Evolutionary conservation across 1,140 invertebrate genomes (phyloP).

Genomic region (Patella vulgata): DNA sequence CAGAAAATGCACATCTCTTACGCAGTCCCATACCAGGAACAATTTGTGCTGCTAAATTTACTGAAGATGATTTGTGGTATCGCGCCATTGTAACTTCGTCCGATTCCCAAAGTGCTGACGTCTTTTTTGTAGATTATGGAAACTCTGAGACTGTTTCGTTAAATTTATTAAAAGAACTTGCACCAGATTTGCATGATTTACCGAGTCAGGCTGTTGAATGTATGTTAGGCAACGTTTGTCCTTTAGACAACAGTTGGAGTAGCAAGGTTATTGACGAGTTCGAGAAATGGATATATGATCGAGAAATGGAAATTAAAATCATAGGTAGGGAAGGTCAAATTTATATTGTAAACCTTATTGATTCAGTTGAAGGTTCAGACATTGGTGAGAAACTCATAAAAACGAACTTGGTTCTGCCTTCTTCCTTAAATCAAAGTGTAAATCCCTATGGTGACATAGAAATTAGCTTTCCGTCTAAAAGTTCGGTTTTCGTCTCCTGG

Average conservation of each 20-base stretch:
- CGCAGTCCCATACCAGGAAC: slow-evolving; percentile 27
- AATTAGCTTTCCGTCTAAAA: background rate
- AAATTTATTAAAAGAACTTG: slow-evolving; percentile 37
- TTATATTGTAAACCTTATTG: slow-evolving; percentile 31
- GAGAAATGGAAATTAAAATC: slow-evolving; percentile 31
- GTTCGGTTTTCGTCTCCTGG: slow-evolving; percentile 52
- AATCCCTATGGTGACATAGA: slow-evolving; percentile 19
- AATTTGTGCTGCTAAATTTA: slow-evolving; percentile 74
- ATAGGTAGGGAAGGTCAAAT: slow-evolving; percentile 12
- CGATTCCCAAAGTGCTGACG: slow-evolving; percentile 74
- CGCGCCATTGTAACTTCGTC: slow-evolving; percentile 79
- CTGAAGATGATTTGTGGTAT: slow-evolving; percentile 81
- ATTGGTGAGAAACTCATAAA: slow-evolving; percentile 2
- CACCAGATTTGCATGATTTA: slow-evolving; percentile 66
- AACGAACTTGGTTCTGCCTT: background rate
- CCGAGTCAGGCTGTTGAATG: slow-evolving; percentile 51
- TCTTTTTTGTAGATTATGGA: slow-evolving; percentile 75
- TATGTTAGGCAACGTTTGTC: slow-evolving; percentile 28
- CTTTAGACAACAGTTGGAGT: slow-evolving; percentile 31
- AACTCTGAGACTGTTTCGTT: slow-evolving; percentile 47
- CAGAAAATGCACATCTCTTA: slow-evolving; percentile 14
- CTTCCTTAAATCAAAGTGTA: slow-evolving; percentile 8
- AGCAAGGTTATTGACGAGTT: slow-evolving; percentile 41
- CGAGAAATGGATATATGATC: slow-evolving; percentile 45
- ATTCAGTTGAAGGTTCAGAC: slow-evolving; percentile 19